Evolutionary conservation across 2,888 invertebrate species (phyloP).

Genomic region (Andrena hattorfiana): DNA sequence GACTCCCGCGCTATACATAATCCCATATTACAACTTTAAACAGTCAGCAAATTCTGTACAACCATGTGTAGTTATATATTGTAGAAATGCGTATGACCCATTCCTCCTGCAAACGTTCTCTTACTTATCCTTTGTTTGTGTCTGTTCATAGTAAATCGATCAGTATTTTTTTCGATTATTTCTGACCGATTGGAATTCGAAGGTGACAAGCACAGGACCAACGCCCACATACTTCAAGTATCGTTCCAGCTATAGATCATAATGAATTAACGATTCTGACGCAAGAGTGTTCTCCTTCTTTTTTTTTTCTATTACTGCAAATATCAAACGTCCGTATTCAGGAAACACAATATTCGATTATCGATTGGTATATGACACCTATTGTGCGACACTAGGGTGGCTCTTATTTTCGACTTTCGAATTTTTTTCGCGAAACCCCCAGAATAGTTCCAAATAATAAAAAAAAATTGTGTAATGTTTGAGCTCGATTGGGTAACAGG

Average conservation of each 20-base stretch:
- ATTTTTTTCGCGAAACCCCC: too few relatives aligned
- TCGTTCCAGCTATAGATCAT: conserved; percentile 68
- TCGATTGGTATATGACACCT: neutral
- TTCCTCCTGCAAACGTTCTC: neutral
- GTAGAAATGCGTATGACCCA: neutral
- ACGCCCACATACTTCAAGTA: conserved; percentile 73
- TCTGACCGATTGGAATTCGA: conserved; percentile 64
- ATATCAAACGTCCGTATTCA: conserved; percentile 1
- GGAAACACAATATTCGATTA: conserved; percentile 2
- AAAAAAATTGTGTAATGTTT: too few relatives aligned
- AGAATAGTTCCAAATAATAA: too few relatives aligned
- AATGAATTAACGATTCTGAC: conserved; percentile 68
- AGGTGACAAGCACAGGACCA: conserved; percentile 71
- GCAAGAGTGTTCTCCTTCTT: conserved; percentile 49
- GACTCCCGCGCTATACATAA: neutral
- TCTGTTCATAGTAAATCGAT: conserved; percentile 27
- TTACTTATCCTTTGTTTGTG: conserved; percentile 3
- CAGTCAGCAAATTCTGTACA: neutral
- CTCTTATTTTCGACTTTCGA: too few relatives aligned
- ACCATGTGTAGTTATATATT: neutral
- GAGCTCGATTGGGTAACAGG: too few relatives aligned
- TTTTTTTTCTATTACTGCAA: conserved; percentile 26
- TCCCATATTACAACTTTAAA: neutral
- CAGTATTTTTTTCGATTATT: conserved; percentile 34
- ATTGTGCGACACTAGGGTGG: neutral